Evolutionary conservation across 2,797 vertebrate genomes (phyloP).

Genomic region (Heteromormyrus szaboi): DNA sequence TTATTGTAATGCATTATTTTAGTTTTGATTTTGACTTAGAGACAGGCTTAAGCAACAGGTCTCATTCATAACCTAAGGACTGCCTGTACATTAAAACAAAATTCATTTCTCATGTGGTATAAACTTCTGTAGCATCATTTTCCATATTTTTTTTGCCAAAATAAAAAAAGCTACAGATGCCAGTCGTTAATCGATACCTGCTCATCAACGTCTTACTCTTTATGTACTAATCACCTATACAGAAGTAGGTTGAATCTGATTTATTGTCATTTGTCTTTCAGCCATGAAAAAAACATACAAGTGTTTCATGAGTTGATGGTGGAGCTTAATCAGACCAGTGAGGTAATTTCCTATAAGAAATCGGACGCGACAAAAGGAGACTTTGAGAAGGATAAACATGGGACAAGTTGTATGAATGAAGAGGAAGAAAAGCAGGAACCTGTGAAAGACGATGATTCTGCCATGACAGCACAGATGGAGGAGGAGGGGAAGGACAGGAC

Average conservation of each 20-base stretch:
- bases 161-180: not conserved
- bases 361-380: slow-evolving; percentile 43
- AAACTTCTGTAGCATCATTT: not conserved
- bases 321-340: slow-evolving; percentile 33
- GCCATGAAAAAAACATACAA: slow-evolving; percentile 52
- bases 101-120: not conserved
- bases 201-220: not conserved
- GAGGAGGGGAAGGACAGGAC: not conserved
- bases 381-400: slow-evolving; percentile 45
- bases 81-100: not conserved
- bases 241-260: not conserved
- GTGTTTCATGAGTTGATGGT: slow-evolving; percentile 19
- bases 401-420: slow-evolving; percentile 48
- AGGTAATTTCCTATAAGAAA: slow-evolving; percentile 47
- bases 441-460: not conserved
- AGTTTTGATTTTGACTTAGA: not conserved
- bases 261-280: slow-evolving; percentile 34
- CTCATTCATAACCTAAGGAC: not conserved
- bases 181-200: not conserved
- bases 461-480: not conserved
- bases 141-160: not conserved
- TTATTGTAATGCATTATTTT: not conserved
- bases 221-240: not conserved
- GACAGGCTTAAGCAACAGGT: not conserved
- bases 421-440: slow-evolving; percentile 34